A percentile compares a stretch with the other conserved stretches of the same genome.
Conservation (phyloP, 2,113 vertebrate species). For the Sorex araneus region DNA sequence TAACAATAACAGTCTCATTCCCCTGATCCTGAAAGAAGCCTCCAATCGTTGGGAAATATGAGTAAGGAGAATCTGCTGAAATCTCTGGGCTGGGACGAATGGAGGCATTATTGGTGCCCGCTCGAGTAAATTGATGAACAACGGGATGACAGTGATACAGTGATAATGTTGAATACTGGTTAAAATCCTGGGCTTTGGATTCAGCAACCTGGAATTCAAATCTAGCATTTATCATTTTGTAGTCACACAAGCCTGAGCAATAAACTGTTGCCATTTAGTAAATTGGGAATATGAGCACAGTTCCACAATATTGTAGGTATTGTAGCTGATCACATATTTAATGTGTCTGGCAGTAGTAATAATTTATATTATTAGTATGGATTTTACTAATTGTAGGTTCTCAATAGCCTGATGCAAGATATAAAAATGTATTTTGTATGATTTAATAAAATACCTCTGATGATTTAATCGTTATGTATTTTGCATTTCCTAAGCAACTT, state of each 20-base stretch:
- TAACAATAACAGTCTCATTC: no score
- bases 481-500: constrained; percentile 58
- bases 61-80: no score
- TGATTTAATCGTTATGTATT: neutral
- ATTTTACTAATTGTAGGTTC: constrained; percentile 52
- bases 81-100: no score
- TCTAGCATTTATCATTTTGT: neutral
- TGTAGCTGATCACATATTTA: neutral
- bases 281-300: neutral
- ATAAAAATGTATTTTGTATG: constrained; percentile 57
- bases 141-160: no score
- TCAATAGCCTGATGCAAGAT: neutral
- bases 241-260: neutral
- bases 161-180: neutral
- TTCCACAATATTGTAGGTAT: neutral
- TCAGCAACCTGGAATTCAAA: neutral
- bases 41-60: no score
- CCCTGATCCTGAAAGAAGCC: no score
- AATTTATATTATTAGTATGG: constrained; percentile 58
- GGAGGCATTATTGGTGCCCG: no score
- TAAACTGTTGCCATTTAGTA: neutral
- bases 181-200: neutral
- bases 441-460: constrained; percentile 49
- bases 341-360: neutral
- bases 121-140: no score